Evolutionary conservation across 2,797 vertebrate species (phyloP).

Genomic region (Lepus oiostolus): DNA sequence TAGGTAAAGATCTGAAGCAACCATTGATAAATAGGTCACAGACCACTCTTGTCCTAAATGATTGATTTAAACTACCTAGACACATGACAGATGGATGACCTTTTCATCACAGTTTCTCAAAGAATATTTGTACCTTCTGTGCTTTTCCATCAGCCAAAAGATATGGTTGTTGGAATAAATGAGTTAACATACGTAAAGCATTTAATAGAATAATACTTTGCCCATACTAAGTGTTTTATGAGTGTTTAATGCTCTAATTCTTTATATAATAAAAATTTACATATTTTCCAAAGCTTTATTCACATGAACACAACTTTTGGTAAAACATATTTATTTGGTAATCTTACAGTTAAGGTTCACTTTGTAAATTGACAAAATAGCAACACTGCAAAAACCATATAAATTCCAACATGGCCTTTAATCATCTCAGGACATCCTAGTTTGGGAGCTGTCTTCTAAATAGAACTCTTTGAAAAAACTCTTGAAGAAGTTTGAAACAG

Average conservation of each 20-base stretch:
- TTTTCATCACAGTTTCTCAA: neutral
- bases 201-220: neutral
- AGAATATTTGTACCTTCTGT: neutral
- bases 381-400: neutral
- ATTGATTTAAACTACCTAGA: neutral
- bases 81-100: neutral
- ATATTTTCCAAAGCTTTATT: neutral
- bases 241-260: neutral
- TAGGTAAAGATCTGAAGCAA: neutral
- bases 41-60: neutral
- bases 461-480: constrained; percentile 25
- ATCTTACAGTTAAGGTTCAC: neutral
- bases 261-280: neutral
- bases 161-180: neutral
- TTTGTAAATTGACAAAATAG: constrained; percentile 32
- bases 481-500: neutral
- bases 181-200: neutral
- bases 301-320: neutral
- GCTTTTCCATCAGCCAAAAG: neutral
- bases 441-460: neutral
- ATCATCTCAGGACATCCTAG: neutral
- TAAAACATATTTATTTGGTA: neutral
- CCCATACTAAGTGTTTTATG: neutral
- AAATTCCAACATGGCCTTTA: constrained; percentile 11
- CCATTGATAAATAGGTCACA: neutral